phyloP scores from a whole-genome alignment of 1,140 invertebrate species.

The Sitophilus oryzae region DNA sequence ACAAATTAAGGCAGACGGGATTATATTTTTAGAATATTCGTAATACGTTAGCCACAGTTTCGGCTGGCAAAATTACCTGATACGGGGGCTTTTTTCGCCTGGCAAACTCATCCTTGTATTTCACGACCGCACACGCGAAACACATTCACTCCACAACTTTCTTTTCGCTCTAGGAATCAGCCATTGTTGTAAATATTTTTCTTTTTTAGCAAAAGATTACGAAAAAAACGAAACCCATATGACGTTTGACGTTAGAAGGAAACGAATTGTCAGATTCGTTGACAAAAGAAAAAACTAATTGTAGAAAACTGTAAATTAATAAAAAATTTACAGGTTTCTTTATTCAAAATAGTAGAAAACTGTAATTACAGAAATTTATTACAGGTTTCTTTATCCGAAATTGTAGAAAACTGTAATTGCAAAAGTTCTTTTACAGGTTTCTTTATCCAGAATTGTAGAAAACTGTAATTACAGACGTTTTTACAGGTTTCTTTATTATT shows the following conservation, averaged over 20 bases:
- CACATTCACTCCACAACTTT: slow-evolving; percentile 21
- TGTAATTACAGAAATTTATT: too few species aligned
- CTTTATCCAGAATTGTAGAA: too few species aligned
- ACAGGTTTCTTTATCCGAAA: too few species aligned
- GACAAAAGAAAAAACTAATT: too few species aligned
- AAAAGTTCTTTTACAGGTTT: too few species aligned
- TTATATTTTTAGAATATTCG: slow-evolving; percentile 23
- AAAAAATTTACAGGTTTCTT: too few species aligned
- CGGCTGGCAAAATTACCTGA: background rate
- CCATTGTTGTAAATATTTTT: slow-evolving; percentile 22
- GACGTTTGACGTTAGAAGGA: background rate
- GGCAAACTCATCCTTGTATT: slow-evolving; percentile 8
- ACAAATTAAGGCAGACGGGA: slow-evolving; percentile 17
- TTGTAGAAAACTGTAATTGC: too few species aligned
- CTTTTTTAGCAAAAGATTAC: slow-evolving; percentile 8
- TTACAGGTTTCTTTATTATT: too few species aligned
- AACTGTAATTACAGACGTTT: too few species aligned
- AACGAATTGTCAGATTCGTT: background rate
- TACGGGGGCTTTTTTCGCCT: background rate
- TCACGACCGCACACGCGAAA: background rate
- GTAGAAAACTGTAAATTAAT: too few species aligned
- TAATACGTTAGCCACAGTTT: slow-evolving; percentile 5
- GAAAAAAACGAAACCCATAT: background rate
- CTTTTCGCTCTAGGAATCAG: slow-evolving; percentile 16
- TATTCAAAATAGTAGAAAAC: too few species aligned